Percentiles rank a stretch among this genome's conserved stretches.
phyloP scores from a whole-genome alignment of 2,888 invertebrate species.

The Rhingia rostrata region DNA sequence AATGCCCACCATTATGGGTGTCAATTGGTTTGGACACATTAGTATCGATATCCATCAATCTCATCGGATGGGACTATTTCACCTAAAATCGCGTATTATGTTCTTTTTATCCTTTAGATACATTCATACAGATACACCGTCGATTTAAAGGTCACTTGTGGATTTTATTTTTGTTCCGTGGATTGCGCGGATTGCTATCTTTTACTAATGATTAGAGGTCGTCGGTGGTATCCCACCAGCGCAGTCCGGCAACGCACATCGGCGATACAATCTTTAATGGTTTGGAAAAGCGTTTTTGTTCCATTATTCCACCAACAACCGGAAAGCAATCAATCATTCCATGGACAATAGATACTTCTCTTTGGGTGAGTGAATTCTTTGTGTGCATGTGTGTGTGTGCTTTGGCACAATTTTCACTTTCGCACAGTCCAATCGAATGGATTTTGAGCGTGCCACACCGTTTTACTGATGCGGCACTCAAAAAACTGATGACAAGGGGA shows the following conservation, averaged over 20 bases:
- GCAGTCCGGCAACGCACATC: constrained; percentile 2
- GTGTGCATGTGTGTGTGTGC: constrained; percentile 24
- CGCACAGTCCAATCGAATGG: constrained; percentile 60
- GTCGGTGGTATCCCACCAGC: constrained; percentile 17
- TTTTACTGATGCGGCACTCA: constrained; percentile 17
- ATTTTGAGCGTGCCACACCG: constrained; percentile 37
- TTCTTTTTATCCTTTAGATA: background rate
- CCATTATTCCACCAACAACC: constrained; percentile 61
- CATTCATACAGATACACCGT: background rate
- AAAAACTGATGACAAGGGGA: constrained; percentile 59
- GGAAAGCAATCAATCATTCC: constrained; percentile 72
- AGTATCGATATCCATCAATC: constrained; percentile 49
- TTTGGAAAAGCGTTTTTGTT: constrained; percentile 69
- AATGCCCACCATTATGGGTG: constrained; percentile 22
- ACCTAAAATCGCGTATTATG: constrained; percentile 15
- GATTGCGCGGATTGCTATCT: constrained; percentile 23
- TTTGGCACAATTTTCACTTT: constrained; percentile 73
- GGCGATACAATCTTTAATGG: constrained; percentile 69
- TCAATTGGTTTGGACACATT: background rate
- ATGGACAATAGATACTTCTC: constrained; percentile 62
- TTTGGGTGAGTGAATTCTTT: constrained; percentile 1
- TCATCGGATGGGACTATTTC: constrained; percentile 22
- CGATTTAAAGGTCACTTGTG: constrained; percentile 38
- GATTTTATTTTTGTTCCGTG: constrained; percentile 15
- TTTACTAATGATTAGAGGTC: constrained; percentile 49